These are phyloP conservation scores for Mizuhopecten yessoensis DNA, from an alignment of 1,140 invertebrate genomes.

Conservation along the genomic window DNA sequence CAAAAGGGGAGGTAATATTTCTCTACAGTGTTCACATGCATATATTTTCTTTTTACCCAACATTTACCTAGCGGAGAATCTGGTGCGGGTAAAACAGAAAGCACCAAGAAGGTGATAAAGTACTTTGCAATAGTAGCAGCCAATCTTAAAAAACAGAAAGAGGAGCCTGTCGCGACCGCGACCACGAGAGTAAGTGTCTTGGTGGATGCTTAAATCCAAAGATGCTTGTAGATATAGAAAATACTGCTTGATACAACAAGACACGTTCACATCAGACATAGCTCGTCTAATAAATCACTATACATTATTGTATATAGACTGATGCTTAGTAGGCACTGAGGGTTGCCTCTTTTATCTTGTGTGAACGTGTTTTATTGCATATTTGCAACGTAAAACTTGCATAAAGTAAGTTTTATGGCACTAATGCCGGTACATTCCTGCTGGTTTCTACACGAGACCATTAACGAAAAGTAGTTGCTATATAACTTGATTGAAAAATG, in stretches of 20 bases:
- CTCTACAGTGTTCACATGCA: not conserved
- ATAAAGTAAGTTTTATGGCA: not conserved
- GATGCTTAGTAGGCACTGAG: not conserved
- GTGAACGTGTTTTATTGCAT: not conserved
- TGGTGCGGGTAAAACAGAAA: constrained; percentile 99
- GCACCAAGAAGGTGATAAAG: constrained; percentile 99
- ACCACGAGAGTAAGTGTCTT: constrained; percentile 27
- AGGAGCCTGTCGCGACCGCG: constrained; percentile 51
- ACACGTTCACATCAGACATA: not conserved
- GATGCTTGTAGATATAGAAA: constrained; percentile 9
- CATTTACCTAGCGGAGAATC: constrained; percentile 91
- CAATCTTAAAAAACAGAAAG: constrained; percentile 73
- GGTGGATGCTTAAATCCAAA: not conserved
- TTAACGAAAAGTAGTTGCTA: no score
- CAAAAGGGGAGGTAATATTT: no score
- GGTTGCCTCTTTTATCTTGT: not conserved
- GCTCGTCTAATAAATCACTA: no score
- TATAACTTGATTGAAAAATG: no score
- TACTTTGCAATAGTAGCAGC: constrained; percentile 98
- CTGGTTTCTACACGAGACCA: not conserved
- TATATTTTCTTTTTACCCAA: not conserved
- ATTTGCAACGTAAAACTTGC: not conserved
- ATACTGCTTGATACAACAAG: not conserved
- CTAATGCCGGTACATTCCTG: not conserved
- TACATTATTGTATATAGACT: no score